These are phyloP conservation scores for Agrilus cyanescens DNA, from an alignment of 2,888 invertebrate species.

Conservation along the genomic window DNA sequence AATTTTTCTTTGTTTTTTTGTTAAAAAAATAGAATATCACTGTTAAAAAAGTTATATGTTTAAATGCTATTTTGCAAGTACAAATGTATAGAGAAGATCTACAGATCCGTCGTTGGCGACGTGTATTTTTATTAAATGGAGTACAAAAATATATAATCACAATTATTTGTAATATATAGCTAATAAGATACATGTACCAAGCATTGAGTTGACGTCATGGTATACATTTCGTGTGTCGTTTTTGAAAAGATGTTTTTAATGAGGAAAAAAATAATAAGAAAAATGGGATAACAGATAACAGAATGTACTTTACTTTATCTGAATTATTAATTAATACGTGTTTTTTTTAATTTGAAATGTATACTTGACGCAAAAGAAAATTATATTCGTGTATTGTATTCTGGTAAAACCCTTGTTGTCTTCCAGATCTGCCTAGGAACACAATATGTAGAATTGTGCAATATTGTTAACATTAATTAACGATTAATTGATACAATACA, in stretches of 20 bases:
- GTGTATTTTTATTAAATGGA: slow-evolving; percentile 35
- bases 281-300: too few relatives aligned
- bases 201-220: slow-evolving; percentile 11
- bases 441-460: slow-evolving; percentile 15
- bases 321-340: slow-evolving; percentile 4
- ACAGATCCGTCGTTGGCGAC: slow-evolving; percentile 27
- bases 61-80: slow-evolving; percentile 24
- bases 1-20: background rate
- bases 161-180: slow-evolving; percentile 15
- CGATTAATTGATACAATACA: slow-evolving; percentile 5
- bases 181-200: slow-evolving; percentile 11
- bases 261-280: too few relatives aligned
- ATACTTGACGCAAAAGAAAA: slow-evolving; percentile 1
- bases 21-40: too few relatives aligned
- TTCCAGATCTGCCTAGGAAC: slow-evolving; percentile 13
- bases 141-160: slow-evolving; percentile 31
- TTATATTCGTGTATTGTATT: slow-evolving; percentile 15
- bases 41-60: slow-evolving; percentile 9
- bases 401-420: slow-evolving; percentile 11
- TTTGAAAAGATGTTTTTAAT: background rate
- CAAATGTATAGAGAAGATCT: slow-evolving; percentile 21
- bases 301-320: slow-evolving; percentile 1
- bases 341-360: slow-evolving; percentile 6
- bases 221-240: slow-evolving; percentile 1
- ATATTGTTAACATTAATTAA: slow-evolving; percentile 8